Base-by-base conservation (phyloP, 2,888 invertebrate genomes). In the Cheilosia urbana region DNA sequence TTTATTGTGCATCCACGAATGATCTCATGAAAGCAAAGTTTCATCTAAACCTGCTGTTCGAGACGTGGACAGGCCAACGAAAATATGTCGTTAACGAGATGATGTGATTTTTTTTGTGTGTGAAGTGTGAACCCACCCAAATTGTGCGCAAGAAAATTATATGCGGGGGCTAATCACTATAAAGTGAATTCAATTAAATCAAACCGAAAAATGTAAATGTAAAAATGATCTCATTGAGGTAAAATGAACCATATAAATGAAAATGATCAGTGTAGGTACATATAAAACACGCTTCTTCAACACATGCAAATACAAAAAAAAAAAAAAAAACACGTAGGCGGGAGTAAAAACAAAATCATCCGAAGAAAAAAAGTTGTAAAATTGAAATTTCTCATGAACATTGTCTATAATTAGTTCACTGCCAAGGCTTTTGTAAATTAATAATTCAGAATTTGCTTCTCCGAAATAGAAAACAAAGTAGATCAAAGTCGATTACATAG, bases 321-420 rank as follows among this genome's bases (percentile, higher is more conserved):
- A 51, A 30, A n/a, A 40, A 62, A 42, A 42, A 51, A 30, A 21
- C 30, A 60, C 66, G 81, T 81, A 76, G 85, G 85, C 69, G 81
- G 66, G 49, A 63, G 65, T 60, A 53, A 68, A 80, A 71, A 71
- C 42, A 69, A 76, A 66, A 76, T 47, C 76, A 80, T 66, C 69
- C 53, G 37, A 57, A 68, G 15, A 37, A 34, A 62, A 75, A 57
- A 71, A 53, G 53, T 55, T 42, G 66, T 81, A 21, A 55, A 73
- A 55, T 58, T 58, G 42, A 40, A 81, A 62, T 21, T 68, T 77
- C 63, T 71, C 89, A 89, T 87, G 89, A 90, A 90, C 88, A 90
- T 88, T 88, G 90, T 90, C 90, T 90, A 90, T 88, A 88, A 88
- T 88, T 91, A 91, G 91, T 90, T 91, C 91, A 91, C 91, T 91